phyloP scores from a whole-genome alignment of 2,888 invertebrate genomes.

The Tubulanus polymorphus region DNA sequence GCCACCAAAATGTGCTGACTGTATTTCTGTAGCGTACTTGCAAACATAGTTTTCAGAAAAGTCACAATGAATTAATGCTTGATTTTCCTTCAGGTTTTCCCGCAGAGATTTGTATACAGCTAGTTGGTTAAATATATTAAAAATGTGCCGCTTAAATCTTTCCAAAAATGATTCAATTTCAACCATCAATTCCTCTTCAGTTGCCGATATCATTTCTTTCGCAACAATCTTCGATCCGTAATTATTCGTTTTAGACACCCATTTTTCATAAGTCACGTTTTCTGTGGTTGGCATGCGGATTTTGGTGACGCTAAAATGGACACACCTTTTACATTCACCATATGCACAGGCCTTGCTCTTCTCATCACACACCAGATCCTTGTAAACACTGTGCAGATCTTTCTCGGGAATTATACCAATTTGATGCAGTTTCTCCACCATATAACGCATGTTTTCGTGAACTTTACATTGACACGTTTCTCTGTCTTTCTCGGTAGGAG shows the following conservation, averaged over 20 bases:
- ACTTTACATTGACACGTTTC: constrained; percentile 5
- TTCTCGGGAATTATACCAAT: neutral
- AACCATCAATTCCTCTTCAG: neutral
- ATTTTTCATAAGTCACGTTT: neutral
- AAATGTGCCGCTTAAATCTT: neutral
- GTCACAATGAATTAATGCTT: constrained; percentile 32
- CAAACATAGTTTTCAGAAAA: constrained; percentile 48
- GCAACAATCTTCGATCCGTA: too few species aligned
- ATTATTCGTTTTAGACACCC: neutral
- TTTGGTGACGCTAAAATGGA: neutral
- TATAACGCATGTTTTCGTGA: neutral
- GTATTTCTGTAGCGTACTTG: constrained; percentile 41
- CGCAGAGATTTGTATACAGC: neutral
- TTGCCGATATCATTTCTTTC: neutral
- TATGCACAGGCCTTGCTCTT: neutral
- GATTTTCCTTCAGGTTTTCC: constrained; percentile 3
- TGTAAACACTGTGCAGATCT: neutral
- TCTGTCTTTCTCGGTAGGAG: neutral
- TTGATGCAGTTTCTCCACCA: neutral
- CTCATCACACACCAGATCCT: constrained; percentile 1
- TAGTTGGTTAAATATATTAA: neutral
- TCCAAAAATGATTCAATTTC: neutral
- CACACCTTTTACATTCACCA: neutral
- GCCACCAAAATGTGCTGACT: constrained; percentile 47
- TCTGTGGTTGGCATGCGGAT: neutral